Conservation (phyloP, 2,113 vertebrate genomes). For the Ascaphus truei region DNA sequence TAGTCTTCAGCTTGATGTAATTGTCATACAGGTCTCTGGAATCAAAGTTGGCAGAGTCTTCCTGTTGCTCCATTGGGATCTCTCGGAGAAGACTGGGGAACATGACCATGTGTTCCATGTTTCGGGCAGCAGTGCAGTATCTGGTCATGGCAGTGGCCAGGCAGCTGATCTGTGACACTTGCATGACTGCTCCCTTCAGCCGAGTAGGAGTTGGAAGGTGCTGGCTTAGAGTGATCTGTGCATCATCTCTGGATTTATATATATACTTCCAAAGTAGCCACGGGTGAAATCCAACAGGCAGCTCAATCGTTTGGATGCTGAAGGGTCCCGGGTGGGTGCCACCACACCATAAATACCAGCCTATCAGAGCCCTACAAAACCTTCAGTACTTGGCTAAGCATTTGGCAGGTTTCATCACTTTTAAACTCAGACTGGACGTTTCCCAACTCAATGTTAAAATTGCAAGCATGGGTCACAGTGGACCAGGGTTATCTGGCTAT, state of each 20-base stretch:
- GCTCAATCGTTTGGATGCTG: too few species aligned
- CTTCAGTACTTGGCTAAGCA: conserved; percentile 21
- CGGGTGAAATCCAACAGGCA: too few species aligned
- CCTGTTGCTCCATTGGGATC: conserved; percentile 47
- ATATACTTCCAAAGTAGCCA: too few species aligned
- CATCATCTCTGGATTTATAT: too few species aligned
- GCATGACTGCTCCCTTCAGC: neutral
- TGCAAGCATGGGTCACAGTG: too few species aligned
- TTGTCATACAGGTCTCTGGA: conserved; percentile 61
- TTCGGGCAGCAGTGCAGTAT: conserved; percentile 64
- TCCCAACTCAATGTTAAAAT: neutral
- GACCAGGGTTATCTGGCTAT: too few species aligned
- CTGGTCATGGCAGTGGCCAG: conserved; percentile 58
- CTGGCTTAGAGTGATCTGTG: too few species aligned
- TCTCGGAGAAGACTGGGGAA: conserved; percentile 84
- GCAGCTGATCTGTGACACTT: conserved; percentile 47
- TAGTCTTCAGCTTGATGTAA: conserved; percentile 76
- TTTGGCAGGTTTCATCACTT: neutral
- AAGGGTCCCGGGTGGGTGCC: neutral
- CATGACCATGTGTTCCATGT: conserved; percentile 88
- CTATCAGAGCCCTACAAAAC: conserved; percentile 20
- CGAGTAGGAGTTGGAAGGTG: conserved; percentile 25
- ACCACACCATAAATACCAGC: conserved; percentile 9
- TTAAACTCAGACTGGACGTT: neutral
- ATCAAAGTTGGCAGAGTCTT: neutral